These are phyloP conservation scores for Agriopis leucophaearia DNA, from an alignment of 2,888 invertebrate genomes.

Conservation along the genomic window DNA sequence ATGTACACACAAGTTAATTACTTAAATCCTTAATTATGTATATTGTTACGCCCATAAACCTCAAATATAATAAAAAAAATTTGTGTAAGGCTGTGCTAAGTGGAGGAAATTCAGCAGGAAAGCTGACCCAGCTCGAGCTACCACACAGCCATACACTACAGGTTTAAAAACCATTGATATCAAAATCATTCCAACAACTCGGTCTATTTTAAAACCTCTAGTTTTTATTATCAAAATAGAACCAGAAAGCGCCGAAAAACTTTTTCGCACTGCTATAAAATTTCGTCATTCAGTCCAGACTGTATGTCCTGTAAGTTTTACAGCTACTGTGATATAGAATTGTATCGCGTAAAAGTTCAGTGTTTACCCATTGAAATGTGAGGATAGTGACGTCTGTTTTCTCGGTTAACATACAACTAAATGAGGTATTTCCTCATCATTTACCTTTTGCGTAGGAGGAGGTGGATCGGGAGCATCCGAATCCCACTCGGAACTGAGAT, in stretches of 20 bases:
- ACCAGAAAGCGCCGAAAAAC: background rate
- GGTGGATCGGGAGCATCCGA: slow-evolving; percentile 90
- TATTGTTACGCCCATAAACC: too few relatives aligned
- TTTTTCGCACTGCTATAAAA: slow-evolving; percentile 2
- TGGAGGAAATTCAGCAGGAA: background rate
- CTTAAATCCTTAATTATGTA: too few relatives aligned
- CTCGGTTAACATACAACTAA: slow-evolving; percentile 11
- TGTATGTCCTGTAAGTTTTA: slow-evolving; percentile 4
- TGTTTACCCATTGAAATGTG: background rate
- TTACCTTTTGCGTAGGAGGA: slow-evolving; percentile 76
- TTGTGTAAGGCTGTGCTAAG: too few relatives aligned
- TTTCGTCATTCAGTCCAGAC: slow-evolving; percentile 10
- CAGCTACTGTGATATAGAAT: background rate
- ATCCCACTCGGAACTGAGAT: slow-evolving; percentile 97
- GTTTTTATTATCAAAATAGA: slow-evolving; percentile 8
- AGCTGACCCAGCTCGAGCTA: background rate
- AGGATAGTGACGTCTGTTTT: slow-evolving; percentile 3
- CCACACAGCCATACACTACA: background rate
- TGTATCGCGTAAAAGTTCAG: background rate
- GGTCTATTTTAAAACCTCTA: slow-evolving; percentile 13
- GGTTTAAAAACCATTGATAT: background rate
- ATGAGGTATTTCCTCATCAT: slow-evolving; percentile 36
- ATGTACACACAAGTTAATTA: too few relatives aligned
- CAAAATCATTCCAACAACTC: background rate
- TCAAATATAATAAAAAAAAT: too few relatives aligned